Base-by-base conservation (phyloP, 2,888 invertebrate genomes). In the Mongoloraphidia duomilia region DNA sequence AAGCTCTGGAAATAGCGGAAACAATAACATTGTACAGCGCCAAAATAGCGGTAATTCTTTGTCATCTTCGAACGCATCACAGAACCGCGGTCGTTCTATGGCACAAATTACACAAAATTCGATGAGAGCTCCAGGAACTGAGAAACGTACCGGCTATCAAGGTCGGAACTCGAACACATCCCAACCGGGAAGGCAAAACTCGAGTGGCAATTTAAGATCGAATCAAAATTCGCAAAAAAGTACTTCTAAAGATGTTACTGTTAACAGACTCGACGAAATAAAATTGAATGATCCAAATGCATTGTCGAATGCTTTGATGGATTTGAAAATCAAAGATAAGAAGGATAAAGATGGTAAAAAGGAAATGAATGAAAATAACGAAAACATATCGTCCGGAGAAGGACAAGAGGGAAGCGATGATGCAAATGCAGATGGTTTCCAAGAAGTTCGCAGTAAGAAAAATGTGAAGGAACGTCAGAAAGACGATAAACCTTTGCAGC, bases 371-470 rank as follows among this genome's bases (percentile, higher is more conserved):
- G 65, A 72, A 47, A 75, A 72, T 57, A 53, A 55, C 40, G 41
- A 47, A 17, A 52, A 54, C 41, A 41, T 41, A 37, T 34, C 14
- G 42, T 12, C n/a, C 9, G 26, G 34, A 13, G 42, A 48, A 36
- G 43, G 14, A 6, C 26, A 36, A 13, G 43, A 41, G 9, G 42
- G 33, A 10, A 43, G 51, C 47, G 43, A 62, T 13, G 75, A 74
- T 35, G 64, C 62, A 50, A 75, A 80, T 50, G 77, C 80, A 47
- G 80, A 80, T 60, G 86, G 85, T 44, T 88, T 90, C 66, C 86
- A 87, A 66, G 89, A 90, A 65, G 90, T 89, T 8, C 78, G 85
- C 50, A 86, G 84, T 49, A 85, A 85, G 65, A 87, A 86, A 63
- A 78, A 75, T 56, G 78, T 77, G 0, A 83, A 83, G 58, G 82